Conservation (phyloP, 2,113 vertebrate species). For the Fulmarus glacialis region DNA sequence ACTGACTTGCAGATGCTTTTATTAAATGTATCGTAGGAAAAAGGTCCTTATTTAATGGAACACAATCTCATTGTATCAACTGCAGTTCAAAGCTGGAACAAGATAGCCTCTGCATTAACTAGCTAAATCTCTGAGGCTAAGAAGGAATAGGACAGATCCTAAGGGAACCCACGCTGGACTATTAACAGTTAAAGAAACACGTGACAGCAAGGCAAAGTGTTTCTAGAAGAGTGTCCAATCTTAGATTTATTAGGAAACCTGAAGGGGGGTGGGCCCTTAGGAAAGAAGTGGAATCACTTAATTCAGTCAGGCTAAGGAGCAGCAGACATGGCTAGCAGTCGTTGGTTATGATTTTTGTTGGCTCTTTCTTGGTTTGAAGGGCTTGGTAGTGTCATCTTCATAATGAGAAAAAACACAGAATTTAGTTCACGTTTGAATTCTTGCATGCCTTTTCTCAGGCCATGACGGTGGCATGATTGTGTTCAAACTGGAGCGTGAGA, state of each 20-base stretch:
- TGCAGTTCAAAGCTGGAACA: not conserved
- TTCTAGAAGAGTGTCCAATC: not conserved
- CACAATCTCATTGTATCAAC: not conserved
- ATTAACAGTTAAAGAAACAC: not conserved
- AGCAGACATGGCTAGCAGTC: not conserved
- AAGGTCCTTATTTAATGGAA: not conserved
- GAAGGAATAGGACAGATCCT: not conserved
- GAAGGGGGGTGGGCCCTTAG: not conserved
- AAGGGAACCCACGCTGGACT: not conserved
- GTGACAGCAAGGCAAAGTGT: not conserved
- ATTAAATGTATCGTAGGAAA: not conserved
- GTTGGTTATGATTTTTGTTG: too few relatives aligned
- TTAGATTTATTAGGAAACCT: not conserved
- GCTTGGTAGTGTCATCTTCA: not conserved
- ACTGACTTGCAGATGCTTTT: not conserved
- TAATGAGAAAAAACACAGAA: not conserved
- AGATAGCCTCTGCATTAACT: not conserved
- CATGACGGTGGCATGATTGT: slow-evolving; percentile 97
- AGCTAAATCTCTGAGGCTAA: not conserved
- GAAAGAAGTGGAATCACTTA: not conserved
- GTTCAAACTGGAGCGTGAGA: slow-evolving; percentile 94
- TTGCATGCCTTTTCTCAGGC: slow-evolving; percentile 55
- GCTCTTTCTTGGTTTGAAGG: not conserved
- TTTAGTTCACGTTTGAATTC: not conserved
- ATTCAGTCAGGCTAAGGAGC: not conserved